Evolutionary conservation across 2,888 invertebrate genomes (phyloP), one percentile per base, ranked within the genome.

Genomic region (Luperina nickerlii): DNA sequence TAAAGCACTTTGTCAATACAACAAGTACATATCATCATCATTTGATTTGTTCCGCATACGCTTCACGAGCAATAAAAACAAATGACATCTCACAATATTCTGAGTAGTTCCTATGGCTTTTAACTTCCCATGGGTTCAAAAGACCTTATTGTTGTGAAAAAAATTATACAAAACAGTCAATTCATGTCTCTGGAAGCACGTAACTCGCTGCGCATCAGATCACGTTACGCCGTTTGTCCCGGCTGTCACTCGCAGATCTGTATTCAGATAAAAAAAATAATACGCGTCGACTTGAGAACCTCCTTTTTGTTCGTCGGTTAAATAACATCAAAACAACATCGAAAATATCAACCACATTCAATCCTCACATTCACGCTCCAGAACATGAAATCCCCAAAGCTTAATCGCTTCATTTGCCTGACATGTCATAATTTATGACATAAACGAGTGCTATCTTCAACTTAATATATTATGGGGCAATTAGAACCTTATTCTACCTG

Each of bases 351-450:
- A 94, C 72, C 89, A 62, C 18, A 9, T 24, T 78, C 1, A 32
- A 54, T 82, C 78, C 76, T 1, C 18, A 45, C 75, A 88, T 69
- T 73, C 83, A 84, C 86, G 90, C 86, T 85, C 82, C 87, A 87
- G 88, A 88, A 92, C 90, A 90, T 86, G 90, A 90, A 93, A 92
- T 94, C 95, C 94, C 94, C 74, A 79, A 93, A 90, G 95, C 92
- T 91, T 95, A 95, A 95, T 95, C 95, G 94, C 94, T 95, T 95
- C 94, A 95, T 95, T 95, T 95, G 91, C 90, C 91, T 93, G 95
- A 95, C 94, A 93, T 82, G 93, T 93, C 92, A 94, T 95, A 95
- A 95, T 95, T 94, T 93, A 95, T 91, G 92, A 90, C 91, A 91
- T 91, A 92, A 93, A 94, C 92, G 91, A 94, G 90, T 93, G 90